Evolutionary conservation across 2,797 vertebrate species (phyloP).

Genomic region (Allobates femoralis): DNA sequence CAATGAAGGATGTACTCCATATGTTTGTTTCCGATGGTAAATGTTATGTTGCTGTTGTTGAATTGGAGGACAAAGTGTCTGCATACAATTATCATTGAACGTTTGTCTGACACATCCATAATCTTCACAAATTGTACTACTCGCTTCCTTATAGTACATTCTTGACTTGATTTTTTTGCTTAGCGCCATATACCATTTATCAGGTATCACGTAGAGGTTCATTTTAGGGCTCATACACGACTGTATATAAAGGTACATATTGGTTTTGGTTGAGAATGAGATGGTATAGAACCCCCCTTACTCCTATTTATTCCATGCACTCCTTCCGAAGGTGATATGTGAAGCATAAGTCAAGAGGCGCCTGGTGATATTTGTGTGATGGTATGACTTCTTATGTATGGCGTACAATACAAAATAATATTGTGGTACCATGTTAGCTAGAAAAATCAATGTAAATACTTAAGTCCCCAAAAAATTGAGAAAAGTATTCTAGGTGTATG

Average conservation of each 20-base stretch:
- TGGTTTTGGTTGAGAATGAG: background rate
- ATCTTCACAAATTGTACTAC: conserved; percentile 2
- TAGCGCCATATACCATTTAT: background rate
- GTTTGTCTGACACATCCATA: conserved; percentile 6
- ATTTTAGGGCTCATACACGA: background rate
- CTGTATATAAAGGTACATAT: background rate
- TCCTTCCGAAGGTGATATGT: too few species aligned
- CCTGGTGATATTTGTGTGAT: too few species aligned
- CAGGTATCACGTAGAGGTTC: background rate
- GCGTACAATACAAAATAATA: too few species aligned
- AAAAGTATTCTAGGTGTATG: too few species aligned
- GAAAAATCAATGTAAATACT: too few species aligned
- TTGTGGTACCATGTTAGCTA: too few species aligned
- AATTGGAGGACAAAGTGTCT: conserved; percentile 6
- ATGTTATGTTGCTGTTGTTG: conserved; percentile 38
- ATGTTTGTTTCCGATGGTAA: conserved; percentile 35
- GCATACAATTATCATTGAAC: conserved; percentile 3
- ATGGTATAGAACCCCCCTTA: too few species aligned
- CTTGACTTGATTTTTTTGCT: background rate
- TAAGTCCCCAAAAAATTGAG: too few species aligned
- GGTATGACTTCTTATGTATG: too few species aligned
- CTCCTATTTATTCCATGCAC: too few species aligned
- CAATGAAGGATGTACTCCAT: conserved; percentile 22
- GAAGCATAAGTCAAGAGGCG: too few species aligned
- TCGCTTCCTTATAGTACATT: background rate